Base-by-base conservation (phyloP, 2,797 vertebrate species). In the Diceros bicornis region DNA sequence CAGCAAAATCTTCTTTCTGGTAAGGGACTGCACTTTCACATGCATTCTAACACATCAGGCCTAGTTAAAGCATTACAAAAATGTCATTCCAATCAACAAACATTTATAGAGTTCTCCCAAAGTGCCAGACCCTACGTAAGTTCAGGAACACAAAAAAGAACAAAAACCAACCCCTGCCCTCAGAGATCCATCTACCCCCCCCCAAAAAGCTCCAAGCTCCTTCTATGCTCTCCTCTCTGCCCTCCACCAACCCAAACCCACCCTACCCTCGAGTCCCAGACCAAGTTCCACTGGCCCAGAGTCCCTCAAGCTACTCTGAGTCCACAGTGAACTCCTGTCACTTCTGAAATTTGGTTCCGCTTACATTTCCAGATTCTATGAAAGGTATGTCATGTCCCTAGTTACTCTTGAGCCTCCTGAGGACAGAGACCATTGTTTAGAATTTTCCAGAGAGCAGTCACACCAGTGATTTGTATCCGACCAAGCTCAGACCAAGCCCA, bases 371-470 rank as follows among this genome's bases (percentile, higher is more conserved):
- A 68, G 77, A 55, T n/a, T 85, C 9, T 85, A 78, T 57, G 34
- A 84, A 41, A 13, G n/a, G 0, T n/a, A 32, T 59, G 14, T 23
- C 32, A n/a, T 23, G 34, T 72, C 69, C 12, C 44, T 88, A 32
- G 18, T 61, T 88, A 84, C 47, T 79, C 9, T 29, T 72, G 55
- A 89, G 55, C 2, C 4, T 91, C 29, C 11, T 64, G 18, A 94
- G 27, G 64, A 75, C 41, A 59, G 32, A 83, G 69, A 59, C 17
- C 50, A 41, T 14, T 81, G 94, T 64, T 64, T 82, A 88, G 72
- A 93, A 93, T 69, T 94, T 83, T 89, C 68, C 75, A 87, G 88
- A 71, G 61, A 90, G 75, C 85, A 85, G 47, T 27, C 37, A 81
- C 21, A 32, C 47, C 4, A 8, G 16, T 34, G 7, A n/a, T 71